Percentiles rank a stretch among this genome's conserved stretches.
Evolutionary conservation across 30 jellyfish, hydroid and myxozoan genomes (phyloP).

Genomic region (Aurelia sp.): DNA sequence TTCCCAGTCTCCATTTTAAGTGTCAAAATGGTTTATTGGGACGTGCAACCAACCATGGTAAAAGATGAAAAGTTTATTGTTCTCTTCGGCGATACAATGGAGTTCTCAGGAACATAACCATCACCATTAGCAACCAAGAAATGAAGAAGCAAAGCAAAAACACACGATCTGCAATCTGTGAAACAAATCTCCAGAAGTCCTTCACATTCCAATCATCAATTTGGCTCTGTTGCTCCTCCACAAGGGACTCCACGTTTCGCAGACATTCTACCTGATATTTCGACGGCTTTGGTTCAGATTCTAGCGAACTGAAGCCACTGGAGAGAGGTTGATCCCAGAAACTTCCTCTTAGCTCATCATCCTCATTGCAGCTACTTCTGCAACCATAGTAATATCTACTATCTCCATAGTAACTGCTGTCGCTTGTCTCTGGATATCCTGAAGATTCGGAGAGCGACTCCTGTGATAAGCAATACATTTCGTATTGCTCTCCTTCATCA

Average conservation of each 20-base stretch:
- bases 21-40: no score
- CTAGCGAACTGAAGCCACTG: slow-evolving; percentile 46
- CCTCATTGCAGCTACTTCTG: neutral
- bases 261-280: slow-evolving; percentile 45
- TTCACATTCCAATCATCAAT: slow-evolving; percentile 28
- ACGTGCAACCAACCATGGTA: no score
- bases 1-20: no score
- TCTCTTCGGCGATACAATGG: slow-evolving; percentile 31
- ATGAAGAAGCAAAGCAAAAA: slow-evolving; percentile 44
- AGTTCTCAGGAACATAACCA: slow-evolving; percentile 38
- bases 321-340: slow-evolving; percentile 40
- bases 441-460: slow-evolving; percentile 51
- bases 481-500: slow-evolving; percentile 12
- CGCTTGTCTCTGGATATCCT: slow-evolving; percentile 78
- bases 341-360: neutral
- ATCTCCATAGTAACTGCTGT: slow-evolving; percentile 38
- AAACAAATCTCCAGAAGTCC: slow-evolving; percentile 83
- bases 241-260: slow-evolving; percentile 39
- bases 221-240: slow-evolving; percentile 31
- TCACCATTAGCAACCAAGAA: slow-evolving; percentile 62
- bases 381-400: neutral
- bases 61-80: no score
- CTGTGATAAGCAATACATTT: slow-evolving; percentile 10
- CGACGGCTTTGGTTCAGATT: slow-evolving; percentile 15
- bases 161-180: slow-evolving; percentile 77